A percentile compares a stretch with the other conserved stretches of the same genome.
Conservation (phyloP, 2,113 vertebrate genomes). For the Channa argus region DNA sequence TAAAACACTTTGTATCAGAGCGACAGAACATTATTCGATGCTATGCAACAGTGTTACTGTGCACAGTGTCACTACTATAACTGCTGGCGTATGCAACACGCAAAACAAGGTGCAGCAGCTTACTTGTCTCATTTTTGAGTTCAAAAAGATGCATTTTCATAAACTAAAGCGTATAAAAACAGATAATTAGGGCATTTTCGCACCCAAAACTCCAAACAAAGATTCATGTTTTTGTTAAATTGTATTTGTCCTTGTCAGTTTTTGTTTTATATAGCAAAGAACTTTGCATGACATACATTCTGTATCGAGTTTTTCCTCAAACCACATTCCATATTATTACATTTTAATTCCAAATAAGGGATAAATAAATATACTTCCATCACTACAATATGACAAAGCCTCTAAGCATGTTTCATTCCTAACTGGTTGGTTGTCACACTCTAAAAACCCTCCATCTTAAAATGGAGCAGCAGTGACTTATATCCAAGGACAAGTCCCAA, state of each 20-base stretch:
- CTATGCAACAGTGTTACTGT: conserved; percentile 5
- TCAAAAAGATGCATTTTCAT: neutral
- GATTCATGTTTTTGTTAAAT: too few species aligned
- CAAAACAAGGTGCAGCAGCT: neutral
- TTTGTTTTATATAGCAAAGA: too few species aligned
- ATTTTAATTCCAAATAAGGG: neutral
- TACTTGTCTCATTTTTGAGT: neutral
- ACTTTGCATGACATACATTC: too few species aligned
- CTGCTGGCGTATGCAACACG: conserved; percentile 13
- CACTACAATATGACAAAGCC: neutral
- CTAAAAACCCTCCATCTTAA: conserved; percentile 37
- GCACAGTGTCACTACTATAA: neutral
- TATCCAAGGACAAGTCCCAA: conserved; percentile 74
- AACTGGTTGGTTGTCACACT: conserved; percentile 25
- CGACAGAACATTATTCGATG: conserved; percentile 17
- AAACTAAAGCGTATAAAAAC: too few species aligned
- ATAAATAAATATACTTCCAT: neutral
- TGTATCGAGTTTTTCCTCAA: too few species aligned
- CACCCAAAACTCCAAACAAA: too few species aligned
- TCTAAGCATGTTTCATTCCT: conserved; percentile 3
- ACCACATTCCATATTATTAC: too few species aligned
- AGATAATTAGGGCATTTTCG: too few species aligned
- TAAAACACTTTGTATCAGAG: conserved; percentile 31
- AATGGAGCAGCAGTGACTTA: conserved; percentile 70
- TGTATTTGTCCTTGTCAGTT: too few species aligned